Evolutionary conservation across 2,113 vertebrate genomes (phyloP), one percentile per base, ranked within the genome.

Genomic region (Chlorodrepanis virens): DNA sequence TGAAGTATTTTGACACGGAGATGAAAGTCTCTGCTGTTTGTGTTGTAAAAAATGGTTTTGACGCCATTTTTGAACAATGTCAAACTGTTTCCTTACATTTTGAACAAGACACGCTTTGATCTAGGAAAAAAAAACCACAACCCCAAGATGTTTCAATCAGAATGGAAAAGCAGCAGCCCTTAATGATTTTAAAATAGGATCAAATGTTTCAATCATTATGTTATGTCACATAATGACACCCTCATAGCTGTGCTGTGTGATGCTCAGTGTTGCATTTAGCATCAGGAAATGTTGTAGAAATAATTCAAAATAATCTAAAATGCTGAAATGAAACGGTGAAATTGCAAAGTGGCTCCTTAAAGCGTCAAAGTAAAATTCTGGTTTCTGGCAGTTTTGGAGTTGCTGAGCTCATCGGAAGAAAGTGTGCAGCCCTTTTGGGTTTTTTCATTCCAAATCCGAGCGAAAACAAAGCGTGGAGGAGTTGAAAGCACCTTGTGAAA

Each of bases 11-110:
- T 89, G 96, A 97, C 96, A 91, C 0, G 0, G 35, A 96, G 95
- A 96, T 97, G 94, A 97, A 96, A 97, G 96, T 44, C 77, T 39
- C 31, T 13, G 60, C 83, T 91, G 96, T 93, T 95, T 89, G 60
- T 67, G 80, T 89, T 92, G 95, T 92, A 94, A 84, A 89, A 92
- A 68, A 45, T 18, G 69, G 61, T 18, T 92, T 95, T 92, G 93
- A 92, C 69, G 89, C 94, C 89, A 78, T 94, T 93, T 92, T 67
- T 89, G 65, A 96, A 69, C 94, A 75, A 70, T 94, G 93, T 96
- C 96, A 92, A 59, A 90, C 57, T 75, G 94, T 87, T 97, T 70
- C 89, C 72, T 75, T 95, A 71, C 89, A 53, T 89, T 95, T 75
- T 11, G 93, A 97, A 95, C 95, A 97, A 84, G 93, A 33, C 29